Percentiles rank a stretch among this genome's conserved stretches.
These are phyloP conservation scores for Andrena camellia DNA, from an alignment of 2,888 invertebrate species.

Conservation along the genomic window DNA sequence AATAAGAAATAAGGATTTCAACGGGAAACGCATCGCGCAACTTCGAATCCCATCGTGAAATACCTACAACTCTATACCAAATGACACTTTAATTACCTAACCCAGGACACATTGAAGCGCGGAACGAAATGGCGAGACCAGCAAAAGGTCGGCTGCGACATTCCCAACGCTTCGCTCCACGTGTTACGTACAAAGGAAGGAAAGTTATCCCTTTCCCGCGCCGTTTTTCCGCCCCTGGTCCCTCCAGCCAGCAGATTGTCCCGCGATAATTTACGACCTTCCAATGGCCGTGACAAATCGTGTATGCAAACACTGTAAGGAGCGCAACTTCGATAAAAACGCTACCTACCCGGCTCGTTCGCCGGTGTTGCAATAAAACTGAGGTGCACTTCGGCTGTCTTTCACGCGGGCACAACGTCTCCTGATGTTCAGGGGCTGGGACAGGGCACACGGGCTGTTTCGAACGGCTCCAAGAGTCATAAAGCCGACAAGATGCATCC, in stretches of 20 bases:
- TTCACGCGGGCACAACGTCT: constrained; percentile 45
- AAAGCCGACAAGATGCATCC: constrained; percentile 62
- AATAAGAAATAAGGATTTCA: too few species aligned
- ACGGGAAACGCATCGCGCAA: too few species aligned
- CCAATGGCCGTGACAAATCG: constrained; percentile 83
- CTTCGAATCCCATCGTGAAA: not conserved
- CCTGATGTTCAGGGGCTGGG: constrained; percentile 27
- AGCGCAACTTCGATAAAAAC: constrained; percentile 79
- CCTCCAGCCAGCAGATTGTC: constrained; percentile 60
- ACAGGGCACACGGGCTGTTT: not conserved
- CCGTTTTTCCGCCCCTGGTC: constrained; percentile 20
- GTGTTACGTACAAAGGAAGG: not conserved
- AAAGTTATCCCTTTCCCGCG: constrained; percentile 38
- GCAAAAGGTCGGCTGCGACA: not conserved
- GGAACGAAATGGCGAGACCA: not conserved
- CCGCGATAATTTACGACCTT: constrained; percentile 80
- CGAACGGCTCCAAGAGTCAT: constrained; percentile 59
- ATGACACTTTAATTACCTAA: not conserved
- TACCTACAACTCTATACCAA: too few species aligned
- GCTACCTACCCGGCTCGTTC: constrained; percentile 66
- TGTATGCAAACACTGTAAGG: constrained; percentile 83
- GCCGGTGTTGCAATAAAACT: constrained; percentile 80
- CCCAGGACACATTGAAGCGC: not conserved
- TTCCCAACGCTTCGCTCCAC: not conserved
- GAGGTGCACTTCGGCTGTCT: constrained; percentile 73